A percentile compares a stretch with the other conserved stretches of the same genome.
phyloP scores from a whole-genome alignment of 2,888 invertebrate species.

The Steinernema carpocapsae region DNA sequence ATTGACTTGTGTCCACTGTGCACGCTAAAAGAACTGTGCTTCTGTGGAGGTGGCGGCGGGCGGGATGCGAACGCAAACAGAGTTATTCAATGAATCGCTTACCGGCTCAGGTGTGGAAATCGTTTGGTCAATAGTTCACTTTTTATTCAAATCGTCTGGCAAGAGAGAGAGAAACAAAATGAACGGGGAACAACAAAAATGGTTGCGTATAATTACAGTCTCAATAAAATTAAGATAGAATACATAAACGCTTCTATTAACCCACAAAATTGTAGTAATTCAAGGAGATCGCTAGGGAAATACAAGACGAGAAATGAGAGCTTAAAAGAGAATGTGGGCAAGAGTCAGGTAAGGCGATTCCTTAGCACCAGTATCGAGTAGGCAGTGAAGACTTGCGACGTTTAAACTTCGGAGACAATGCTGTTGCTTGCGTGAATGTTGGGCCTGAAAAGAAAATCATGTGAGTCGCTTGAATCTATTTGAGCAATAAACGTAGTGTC shows the following conservation, averaged over 20 bases:
- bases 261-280: slow-evolving; percentile 12
- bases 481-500: not conserved
- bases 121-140: not conserved
- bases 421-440: slow-evolving; percentile 52
- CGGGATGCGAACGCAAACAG: no score
- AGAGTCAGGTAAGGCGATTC: slow-evolving; percentile 28
- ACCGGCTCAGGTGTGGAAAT: no score
- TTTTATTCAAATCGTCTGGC: slow-evolving; percentile 12
- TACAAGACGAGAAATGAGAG: not conserved
- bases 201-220: not conserved
- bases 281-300: slow-evolving; percentile 27
- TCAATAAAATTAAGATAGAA: not conserved
- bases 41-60: no score
- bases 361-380: slow-evolving; percentile 31
- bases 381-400: not conserved
- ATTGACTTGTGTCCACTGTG: not conserved
- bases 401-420: slow-evolving; percentile 52
- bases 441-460: slow-evolving; percentile 41
- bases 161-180: not conserved
- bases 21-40: no score
- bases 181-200: not conserved
- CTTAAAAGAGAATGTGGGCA: not conserved
- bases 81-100: no score
- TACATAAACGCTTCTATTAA: slow-evolving; percentile 33
- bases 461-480: not conserved